These are phyloP conservation scores for Oikopleura dioica DNA, from an alignment of 23 tunicate species.

Conservation along the genomic window DNA sequence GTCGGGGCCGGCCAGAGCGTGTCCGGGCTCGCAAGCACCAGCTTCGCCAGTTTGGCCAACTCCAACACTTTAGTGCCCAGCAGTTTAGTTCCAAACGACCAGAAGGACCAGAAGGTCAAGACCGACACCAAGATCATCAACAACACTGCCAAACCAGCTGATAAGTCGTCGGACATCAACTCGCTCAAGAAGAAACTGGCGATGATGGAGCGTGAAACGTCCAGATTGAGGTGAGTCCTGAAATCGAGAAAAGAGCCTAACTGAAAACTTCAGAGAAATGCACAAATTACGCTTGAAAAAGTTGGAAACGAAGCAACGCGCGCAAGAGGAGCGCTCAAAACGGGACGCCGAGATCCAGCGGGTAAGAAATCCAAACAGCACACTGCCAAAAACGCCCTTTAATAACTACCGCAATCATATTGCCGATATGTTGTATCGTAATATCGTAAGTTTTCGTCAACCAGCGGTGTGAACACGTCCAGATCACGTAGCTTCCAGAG, in stretches of 20 bases:
- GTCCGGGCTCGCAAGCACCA: background rate
- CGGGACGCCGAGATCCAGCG: background rate
- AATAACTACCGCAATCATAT: background rate
- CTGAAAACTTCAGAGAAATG: too few species aligned
- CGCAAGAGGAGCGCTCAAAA: background rate
- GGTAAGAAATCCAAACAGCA: background rate
- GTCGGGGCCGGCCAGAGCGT: background rate
- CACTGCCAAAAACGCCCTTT: background rate
- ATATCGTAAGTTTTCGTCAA: background rate
- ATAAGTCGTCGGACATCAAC: background rate
- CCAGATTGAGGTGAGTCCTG: too few species aligned
- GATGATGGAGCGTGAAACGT: background rate
- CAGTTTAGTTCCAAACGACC: background rate
- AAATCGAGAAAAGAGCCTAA: too few species aligned
- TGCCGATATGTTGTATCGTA: background rate
- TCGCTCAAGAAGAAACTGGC: background rate
- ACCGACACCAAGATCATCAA: background rate
- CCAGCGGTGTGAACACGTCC: background rate
- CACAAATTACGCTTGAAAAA: background rate
- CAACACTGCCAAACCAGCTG: background rate
- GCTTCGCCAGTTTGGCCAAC: background rate
- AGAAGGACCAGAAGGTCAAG: background rate
- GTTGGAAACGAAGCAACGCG: background rate
- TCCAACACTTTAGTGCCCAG: background rate
- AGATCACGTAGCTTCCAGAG: too few species aligned